A percentile compares a stretch with the other conserved stretches of the same genome.
Evolutionary conservation across 2,113 vertebrate species (phyloP).

Genomic region (Rhinolophus ferrumequinum): DNA sequence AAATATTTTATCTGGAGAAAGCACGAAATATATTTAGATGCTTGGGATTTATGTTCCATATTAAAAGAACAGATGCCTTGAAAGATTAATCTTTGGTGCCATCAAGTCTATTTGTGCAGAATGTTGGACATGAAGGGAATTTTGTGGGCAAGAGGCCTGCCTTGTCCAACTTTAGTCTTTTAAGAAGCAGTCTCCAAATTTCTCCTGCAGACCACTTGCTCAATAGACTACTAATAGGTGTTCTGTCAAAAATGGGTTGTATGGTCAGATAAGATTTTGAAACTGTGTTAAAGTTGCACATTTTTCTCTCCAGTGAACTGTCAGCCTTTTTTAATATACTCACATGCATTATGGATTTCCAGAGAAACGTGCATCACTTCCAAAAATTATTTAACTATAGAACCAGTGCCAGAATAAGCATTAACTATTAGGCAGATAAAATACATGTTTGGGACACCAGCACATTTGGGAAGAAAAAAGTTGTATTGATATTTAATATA

Average conservation of each 20-base stretch:
- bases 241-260: neutral
- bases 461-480: neutral
- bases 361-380: neutral
- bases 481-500: neutral
- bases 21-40: slow-evolving; percentile 74
- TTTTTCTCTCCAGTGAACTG: slow-evolving; percentile 29
- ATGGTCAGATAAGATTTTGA: neutral
- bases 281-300: neutral
- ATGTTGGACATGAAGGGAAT: neutral
- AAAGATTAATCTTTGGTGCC: slow-evolving; percentile 69
- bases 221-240: neutral
- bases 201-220: neutral
- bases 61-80: slow-evolving; percentile 72
- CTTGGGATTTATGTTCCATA: slow-evolving; percentile 51
- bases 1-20: slow-evolving; percentile 74
- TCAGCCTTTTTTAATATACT: slow-evolving; percentile 35
- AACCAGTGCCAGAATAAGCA: neutral
- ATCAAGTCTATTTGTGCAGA: slow-evolving; percentile 41
- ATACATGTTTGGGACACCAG: neutral
- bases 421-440: slow-evolving; percentile 21
- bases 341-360: neutral
- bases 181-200: neutral
- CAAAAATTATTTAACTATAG: slow-evolving; percentile 29
- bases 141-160: neutral
- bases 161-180: neutral